Percentiles rank a stretch among this genome's conserved stretches.
These are phyloP conservation scores for Brachypodius melanocephalos DNA, from an alignment of 2,113 vertebrate species.

Conservation along the genomic window DNA sequence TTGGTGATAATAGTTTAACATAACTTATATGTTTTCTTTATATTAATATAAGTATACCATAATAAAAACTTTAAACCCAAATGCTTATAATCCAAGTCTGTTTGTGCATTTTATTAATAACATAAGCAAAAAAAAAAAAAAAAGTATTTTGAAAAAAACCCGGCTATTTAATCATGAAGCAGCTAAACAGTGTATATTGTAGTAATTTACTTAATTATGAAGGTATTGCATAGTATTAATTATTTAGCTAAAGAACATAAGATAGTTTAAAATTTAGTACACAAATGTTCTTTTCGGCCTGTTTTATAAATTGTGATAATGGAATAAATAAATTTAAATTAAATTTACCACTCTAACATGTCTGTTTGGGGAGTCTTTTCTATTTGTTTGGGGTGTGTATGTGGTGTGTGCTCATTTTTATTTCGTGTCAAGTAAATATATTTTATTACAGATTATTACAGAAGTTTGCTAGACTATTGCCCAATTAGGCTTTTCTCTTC, in stretches of 20 bases:
- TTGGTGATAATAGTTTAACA: neutral
- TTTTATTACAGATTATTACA: neutral
- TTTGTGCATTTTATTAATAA: neutral
- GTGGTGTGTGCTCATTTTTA: neutral
- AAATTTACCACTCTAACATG: neutral
- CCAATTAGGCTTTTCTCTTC: neutral
- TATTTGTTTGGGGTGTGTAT: accelerated
- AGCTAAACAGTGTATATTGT: neutral
- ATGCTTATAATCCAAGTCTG: neutral
- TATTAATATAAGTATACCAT: neutral
- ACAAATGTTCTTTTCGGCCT: neutral
- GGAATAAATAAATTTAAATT: neutral
- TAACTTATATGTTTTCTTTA: neutral
- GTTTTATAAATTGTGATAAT: neutral
- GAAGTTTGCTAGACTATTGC: neutral
- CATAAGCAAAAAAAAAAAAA: neutral
- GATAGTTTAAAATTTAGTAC: neutral
- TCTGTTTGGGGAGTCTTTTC: neutral
- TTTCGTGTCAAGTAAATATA: neutral
- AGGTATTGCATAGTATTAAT: neutral
- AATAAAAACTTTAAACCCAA: neutral
- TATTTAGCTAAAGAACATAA: neutral
- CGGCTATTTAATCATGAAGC: neutral
- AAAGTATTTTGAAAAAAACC: neutral
- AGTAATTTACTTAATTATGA: neutral